Evolutionary conservation across 2,797 vertebrate species (phyloP).

Genomic region (Lithobates sylvaticus): DNA sequence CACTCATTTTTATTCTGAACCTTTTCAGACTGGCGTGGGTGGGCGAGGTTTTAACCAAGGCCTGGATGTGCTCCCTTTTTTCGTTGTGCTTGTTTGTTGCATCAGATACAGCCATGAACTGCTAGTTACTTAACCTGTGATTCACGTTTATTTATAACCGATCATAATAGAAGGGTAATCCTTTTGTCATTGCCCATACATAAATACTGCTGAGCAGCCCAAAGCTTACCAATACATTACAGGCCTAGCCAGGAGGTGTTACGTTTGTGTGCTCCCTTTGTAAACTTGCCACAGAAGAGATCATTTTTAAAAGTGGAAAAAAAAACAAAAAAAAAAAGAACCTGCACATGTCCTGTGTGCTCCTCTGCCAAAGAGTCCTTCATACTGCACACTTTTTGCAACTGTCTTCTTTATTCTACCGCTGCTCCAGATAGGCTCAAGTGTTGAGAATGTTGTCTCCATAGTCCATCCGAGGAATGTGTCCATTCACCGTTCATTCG

Average conservation of each 20-base stretch:
- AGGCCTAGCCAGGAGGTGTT: not conserved
- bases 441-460: not conserved
- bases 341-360: slow-evolving; percentile 25
- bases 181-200: not conserved
- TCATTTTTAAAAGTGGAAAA: not conserved
- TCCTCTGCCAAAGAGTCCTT: slow-evolving; percentile 60
- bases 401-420: not conserved
- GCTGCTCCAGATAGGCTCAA: slow-evolving; percentile 13
- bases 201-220: not conserved
- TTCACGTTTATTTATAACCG: not conserved
- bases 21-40: not conserved
- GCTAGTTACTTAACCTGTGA: not conserved
- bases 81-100: not conserved
- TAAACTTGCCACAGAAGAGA: too few relatives aligned
- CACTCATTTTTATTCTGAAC: slow-evolving; percentile 39
- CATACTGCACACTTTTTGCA: slow-evolving; percentile 22
- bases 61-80: slow-evolving; percentile 4
- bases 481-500: slow-evolving; percentile 22
- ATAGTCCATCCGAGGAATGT: not conserved
- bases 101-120: not conserved
- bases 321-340: not conserved
- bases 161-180: not conserved
- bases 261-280: not conserved
- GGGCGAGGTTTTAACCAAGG: not conserved
- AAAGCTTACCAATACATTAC: slow-evolving; percentile 30